A percentile compares a stretch with the other conserved stretches of the same genome.
Conservation (phyloP, 1,140 invertebrate genomes). For the Anoplophora glabripennis region DNA sequence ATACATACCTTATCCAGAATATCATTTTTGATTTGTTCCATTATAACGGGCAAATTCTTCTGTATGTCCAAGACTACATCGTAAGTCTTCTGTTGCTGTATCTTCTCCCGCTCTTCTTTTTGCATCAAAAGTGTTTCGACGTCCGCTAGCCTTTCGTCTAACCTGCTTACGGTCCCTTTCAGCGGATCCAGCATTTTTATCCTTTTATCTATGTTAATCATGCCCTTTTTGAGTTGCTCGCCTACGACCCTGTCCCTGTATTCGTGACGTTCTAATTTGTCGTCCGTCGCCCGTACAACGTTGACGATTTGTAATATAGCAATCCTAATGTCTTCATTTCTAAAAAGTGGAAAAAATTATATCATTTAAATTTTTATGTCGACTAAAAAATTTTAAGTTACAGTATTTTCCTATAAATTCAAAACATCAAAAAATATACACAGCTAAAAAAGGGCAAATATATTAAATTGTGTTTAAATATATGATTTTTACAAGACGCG, state of each 20-base stretch:
- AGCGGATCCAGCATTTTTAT: slow-evolving; percentile 67
- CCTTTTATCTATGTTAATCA: slow-evolving; percentile 67
- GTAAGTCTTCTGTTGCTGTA: slow-evolving; percentile 65
- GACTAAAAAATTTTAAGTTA: no score
- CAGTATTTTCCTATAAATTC: no score
- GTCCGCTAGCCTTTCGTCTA: slow-evolving; percentile 67
- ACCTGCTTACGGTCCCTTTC: slow-evolving; percentile 55
- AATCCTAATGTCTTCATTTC: slow-evolving; percentile 77
- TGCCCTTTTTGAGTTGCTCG: slow-evolving; percentile 72
- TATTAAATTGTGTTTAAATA: no score
- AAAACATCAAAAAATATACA: no score
- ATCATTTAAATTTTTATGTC: no score
- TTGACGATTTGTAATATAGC: slow-evolving; percentile 78
- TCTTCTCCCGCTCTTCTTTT: slow-evolving; percentile 66
- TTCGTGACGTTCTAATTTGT: slow-evolving; percentile 83
- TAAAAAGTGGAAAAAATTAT: slow-evolving; percentile 53
- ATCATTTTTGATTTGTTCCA: slow-evolving; percentile 41
- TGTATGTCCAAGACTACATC: slow-evolving; percentile 65
- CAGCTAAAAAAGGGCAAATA: no score
- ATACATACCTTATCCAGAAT: slow-evolving; percentile 33
- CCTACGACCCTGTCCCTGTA: slow-evolving; percentile 73
- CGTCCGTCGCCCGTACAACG: slow-evolving; percentile 73
- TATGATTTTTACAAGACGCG: no score
- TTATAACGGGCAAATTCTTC: slow-evolving; percentile 58
- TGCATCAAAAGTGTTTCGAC: slow-evolving; percentile 67